These are phyloP conservation scores for Falco naumanni DNA, from an alignment of 2,797 vertebrate genomes.

Conservation along the genomic window DNA sequence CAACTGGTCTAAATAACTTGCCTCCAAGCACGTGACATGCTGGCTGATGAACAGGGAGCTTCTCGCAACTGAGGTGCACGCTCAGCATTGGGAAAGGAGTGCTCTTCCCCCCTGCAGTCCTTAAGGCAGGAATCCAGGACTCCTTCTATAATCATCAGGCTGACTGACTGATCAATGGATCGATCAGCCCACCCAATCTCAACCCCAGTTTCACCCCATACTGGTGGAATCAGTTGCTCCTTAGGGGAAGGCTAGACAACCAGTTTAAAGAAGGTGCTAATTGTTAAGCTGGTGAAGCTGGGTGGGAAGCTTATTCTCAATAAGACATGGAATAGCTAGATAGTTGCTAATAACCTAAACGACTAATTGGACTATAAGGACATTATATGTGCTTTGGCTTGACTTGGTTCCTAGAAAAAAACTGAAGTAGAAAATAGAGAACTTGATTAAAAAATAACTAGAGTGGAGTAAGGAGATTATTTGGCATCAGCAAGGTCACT, in stretches of 20 bases:
- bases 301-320: not conserved
- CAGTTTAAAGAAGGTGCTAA: not conserved
- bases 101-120: not conserved
- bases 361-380: not conserved
- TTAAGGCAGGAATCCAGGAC: not conserved
- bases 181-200: not conserved
- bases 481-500: not conserved
- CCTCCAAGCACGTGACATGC: not conserved
- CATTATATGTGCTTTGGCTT: not conserved
- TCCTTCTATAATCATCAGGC: not conserved
- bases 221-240: not conserved
- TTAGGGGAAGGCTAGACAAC: not conserved
- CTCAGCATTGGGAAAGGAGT: not conserved
- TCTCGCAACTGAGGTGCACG: not conserved
- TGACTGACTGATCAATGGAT: not conserved
- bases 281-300: not conserved
- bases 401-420: not conserved
- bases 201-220: not conserved
- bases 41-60: not conserved
- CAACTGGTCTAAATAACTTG: not conserved
- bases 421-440: not conserved
- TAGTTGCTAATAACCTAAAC: not conserved
- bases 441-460: not conserved
- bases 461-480: not conserved
- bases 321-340: not conserved